Base-by-base conservation (phyloP, 2,113 vertebrate genomes). In the Scomber scombrus region DNA sequence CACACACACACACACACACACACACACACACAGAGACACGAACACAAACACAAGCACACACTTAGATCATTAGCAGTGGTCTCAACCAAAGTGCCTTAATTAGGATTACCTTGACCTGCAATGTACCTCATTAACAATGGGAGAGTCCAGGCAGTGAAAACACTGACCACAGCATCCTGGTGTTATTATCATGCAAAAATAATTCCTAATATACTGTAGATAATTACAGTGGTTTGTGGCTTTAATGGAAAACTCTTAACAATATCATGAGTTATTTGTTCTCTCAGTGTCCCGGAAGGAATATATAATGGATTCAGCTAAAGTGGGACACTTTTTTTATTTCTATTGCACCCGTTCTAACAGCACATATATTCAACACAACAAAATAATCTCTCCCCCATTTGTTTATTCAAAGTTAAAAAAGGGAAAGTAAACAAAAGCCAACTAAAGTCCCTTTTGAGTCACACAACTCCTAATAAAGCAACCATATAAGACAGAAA, bases 41-140 rank as follows among this genome's bases (percentile, higher is more conserved):
- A 49, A 57, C 66, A 34, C 47, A 40, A 46, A 4, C 29, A 62
- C 52, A 45, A 57, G 29, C 71, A 43, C 2, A 16, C 56, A 55
- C 31, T 51, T 15, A 85, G 80, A 87, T 89, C 83, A 91, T 91
- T 89, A 89, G 71, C 57, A 43, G 58, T 78, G 68, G 69, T 72
- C 85, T 93, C 81, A 82, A 81, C 81, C 84, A 86, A 83, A 84
- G 75, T 89, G 79, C 63, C 66, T 86, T 80, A 87, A 89, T 91
- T 87, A 87, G 82, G 67, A 87, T 88, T 89, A 90, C 84, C 86
- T 90, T 91, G 85, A 93, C 88, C 86, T 88, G 71, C 51, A 75
- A 62, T 89, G 87, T 74, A 87, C 57, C 84, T 87, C 85, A 89
- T 91, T 90, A 89, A 75, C 57, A 74, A 56, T 10, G 52, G 46